Evolutionary conservation across 2,888 invertebrate species (phyloP).

Genomic region (Erynnis tages): DNA sequence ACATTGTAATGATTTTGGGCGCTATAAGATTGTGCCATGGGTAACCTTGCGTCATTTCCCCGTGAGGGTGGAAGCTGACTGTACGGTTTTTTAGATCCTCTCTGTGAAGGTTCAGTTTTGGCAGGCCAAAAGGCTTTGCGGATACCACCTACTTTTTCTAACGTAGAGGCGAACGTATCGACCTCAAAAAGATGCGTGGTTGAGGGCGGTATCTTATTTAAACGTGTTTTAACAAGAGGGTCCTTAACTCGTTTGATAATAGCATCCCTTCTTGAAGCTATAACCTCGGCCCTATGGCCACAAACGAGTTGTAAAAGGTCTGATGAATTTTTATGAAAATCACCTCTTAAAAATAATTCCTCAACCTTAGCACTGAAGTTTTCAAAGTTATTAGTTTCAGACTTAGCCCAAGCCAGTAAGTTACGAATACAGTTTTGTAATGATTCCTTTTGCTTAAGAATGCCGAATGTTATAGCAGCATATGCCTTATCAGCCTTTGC

Average conservation of each 20-base stretch:
- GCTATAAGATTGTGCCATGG: neutral
- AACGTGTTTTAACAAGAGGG: slow-evolving; percentile 20
- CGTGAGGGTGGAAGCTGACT: neutral
- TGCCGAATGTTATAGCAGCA: neutral
- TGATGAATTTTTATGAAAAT: slow-evolving; percentile 31
- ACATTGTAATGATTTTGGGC: neutral
- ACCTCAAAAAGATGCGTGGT: slow-evolving; percentile 26
- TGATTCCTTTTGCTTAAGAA: slow-evolving; percentile 10
- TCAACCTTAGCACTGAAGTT: slow-evolving; percentile 4
- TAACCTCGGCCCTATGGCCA: slow-evolving; percentile 29
- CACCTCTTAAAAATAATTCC: slow-evolving; percentile 20
- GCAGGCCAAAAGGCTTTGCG: slow-evolving; percentile 33
- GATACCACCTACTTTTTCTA: slow-evolving; percentile 36
- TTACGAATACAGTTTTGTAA: slow-evolving; percentile 5
- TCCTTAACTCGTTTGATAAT: slow-evolving; percentile 28
- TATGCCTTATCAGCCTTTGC: slow-evolving; percentile 14
- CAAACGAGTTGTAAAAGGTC: slow-evolving; percentile 32
- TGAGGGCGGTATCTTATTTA: slow-evolving; percentile 21
- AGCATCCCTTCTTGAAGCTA: slow-evolving; percentile 29
- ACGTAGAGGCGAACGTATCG: slow-evolving; percentile 22
- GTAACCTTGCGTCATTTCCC: neutral
- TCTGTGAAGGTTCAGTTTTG: slow-evolving; percentile 4
- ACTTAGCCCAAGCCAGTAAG: neutral
- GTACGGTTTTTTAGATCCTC: neutral
- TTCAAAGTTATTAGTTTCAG: neutral